A percentile compares a stretch with the other conserved stretches of the same genome.
Evolutionary conservation across 2,888 invertebrate species (phyloP).

Genomic region (Cheilosia scutellata): DNA sequence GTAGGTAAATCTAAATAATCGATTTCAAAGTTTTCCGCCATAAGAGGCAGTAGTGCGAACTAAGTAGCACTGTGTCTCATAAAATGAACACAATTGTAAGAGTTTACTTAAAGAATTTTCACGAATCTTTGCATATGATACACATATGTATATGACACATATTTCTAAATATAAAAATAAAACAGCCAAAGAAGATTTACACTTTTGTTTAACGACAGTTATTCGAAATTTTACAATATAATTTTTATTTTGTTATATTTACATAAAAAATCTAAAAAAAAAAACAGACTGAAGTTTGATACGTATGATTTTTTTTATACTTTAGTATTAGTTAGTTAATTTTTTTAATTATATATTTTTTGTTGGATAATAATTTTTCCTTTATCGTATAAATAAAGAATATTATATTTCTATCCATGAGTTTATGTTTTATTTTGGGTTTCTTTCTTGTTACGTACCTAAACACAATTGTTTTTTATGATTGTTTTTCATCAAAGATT

Average conservation of each 20-base stretch:
- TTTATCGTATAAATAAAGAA: conserved; percentile 51
- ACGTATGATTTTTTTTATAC: conserved; percentile 51
- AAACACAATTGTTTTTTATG: conserved; percentile 4
- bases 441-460: conserved; percentile 17
- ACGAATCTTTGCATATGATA: conserved; percentile 57
- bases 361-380: conserved; percentile 44
- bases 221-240: conserved; percentile 8
- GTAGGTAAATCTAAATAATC: conserved; percentile 74
- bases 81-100: conserved; percentile 40
- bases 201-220: conserved; percentile 43
- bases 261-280: conserved; percentile 37
- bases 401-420: conserved; percentile 47
- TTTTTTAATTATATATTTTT: conserved; percentile 61
- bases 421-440: conserved; percentile 60
- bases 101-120: conserved; percentile 46
- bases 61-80: conserved; percentile 41
- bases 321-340: conserved; percentile 67
- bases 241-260: conserved; percentile 49
- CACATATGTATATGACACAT: conserved; percentile 31
- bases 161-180: conserved; percentile 42
- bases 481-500: conserved; percentile 35
- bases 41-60: conserved; percentile 25
- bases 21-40: conserved; percentile 64
- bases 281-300: conserved; percentile 68
- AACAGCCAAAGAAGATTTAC: conserved; percentile 65